phyloP scores from a whole-genome alignment of 2,888 invertebrate species.

The Mylabris sibirica region DNA sequence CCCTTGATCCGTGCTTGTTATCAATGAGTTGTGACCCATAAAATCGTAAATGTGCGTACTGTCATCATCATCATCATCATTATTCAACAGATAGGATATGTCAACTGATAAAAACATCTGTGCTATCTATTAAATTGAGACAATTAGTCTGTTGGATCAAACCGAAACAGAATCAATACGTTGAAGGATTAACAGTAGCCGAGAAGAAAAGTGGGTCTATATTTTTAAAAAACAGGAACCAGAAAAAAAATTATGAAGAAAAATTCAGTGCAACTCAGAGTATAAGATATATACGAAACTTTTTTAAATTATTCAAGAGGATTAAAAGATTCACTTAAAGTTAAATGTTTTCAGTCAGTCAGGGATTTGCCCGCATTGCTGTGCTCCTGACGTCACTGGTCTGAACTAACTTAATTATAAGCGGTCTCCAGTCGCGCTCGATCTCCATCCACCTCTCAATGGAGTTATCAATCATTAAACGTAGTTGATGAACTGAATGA shows the following conservation, averaged over 20 bases:
- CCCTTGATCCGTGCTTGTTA: constrained; percentile 29
- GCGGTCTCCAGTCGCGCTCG: no score
- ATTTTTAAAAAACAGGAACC: background rate
- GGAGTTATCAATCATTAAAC: no score
- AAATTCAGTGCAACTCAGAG: no score
- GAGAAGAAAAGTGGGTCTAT: background rate
- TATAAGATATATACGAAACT: no score
- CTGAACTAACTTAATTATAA: no score
- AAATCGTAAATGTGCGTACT: constrained; percentile 24
- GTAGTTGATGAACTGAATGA: no score
- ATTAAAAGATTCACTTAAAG: background rate
- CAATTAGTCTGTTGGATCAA: constrained; percentile 32
- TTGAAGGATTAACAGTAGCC: background rate
- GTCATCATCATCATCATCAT: constrained; percentile 30
- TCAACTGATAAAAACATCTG: constrained; percentile 33
- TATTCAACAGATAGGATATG: constrained; percentile 14
- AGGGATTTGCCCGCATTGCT: no score
- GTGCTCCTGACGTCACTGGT: no score
- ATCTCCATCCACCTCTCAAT: no score
- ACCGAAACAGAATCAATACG: background rate
- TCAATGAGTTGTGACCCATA: constrained; percentile 27
- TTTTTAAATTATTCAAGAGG: background rate
- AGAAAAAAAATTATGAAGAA: background rate
- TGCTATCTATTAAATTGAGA: constrained; percentile 31
- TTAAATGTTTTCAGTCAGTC: no score